Evolutionary conservation across 1,140 invertebrate species (phyloP), one percentile per base, ranked within the genome.

Genomic region (Brachionus calyciflorus): DNA sequence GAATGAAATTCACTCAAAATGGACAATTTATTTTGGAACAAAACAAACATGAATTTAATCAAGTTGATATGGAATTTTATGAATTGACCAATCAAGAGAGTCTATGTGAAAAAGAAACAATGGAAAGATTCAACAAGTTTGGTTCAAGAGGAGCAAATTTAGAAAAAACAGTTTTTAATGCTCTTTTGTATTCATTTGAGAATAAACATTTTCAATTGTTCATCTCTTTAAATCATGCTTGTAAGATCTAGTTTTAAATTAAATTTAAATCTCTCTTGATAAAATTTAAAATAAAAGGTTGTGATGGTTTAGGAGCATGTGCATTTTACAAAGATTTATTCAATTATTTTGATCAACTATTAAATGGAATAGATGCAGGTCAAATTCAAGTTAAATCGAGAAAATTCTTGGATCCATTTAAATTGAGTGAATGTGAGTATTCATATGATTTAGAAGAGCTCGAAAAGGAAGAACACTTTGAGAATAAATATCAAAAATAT

Each of bases 321-420:
- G 53, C 53, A 26, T 24, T 55, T 24, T 55, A 28, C 53, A 55
- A 55, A 28, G 53, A 55, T 55, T 55, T 55, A 21, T 55, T 55
- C 26, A 7, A n/a, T 7, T 55, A 28, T 55, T 55, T 55, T 0
- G 53, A 55, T 28, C 28, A 17, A 33, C 10, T 26, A 10, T 26
- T 55, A 28, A 55, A 28, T 55, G 53, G 53, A 55, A 28, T 28
- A 9, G 53, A 55, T 30, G 53, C 24, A 55, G 21, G 12, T 0
- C 26, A 28, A 33, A 14, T 55, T 55, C 24, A 55, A 55, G 26
- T 26, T 1, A 55, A 28, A 21, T 28, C 53, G 1, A 55, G 17
- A 55, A 55, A 28, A 28, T 55, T 55, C 17, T 33, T 28, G 4
- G 53, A 55, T 21, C 53, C 53, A 3, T 55, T 55, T 28, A 55